phyloP scores from a whole-genome alignment of 2,888 invertebrate species.

The Diogma glabrata region DNA sequence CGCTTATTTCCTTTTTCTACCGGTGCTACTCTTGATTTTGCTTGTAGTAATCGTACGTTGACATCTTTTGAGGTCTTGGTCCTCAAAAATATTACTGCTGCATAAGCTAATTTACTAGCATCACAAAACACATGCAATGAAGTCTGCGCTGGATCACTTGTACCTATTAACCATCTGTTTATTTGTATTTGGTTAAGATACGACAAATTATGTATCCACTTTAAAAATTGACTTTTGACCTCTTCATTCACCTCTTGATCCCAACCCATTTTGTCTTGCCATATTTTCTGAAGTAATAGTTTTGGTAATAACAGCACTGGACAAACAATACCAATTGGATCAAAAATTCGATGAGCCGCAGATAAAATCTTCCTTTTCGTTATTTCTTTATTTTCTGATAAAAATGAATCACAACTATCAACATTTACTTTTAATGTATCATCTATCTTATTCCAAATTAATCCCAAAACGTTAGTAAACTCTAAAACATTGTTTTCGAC shows the following conservation, averaged over 20 bases:
- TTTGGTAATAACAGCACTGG: background rate
- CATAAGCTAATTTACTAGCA: conserved; percentile 8
- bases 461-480: background rate
- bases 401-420: background rate
- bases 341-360: background rate
- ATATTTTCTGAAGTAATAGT: background rate
- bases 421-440: background rate
- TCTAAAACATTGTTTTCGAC: background rate
- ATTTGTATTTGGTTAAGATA: background rate
- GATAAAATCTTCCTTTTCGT: background rate
- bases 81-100: conserved; percentile 18
- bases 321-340: background rate
- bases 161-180: background rate
- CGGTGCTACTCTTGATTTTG: conserved; percentile 24
- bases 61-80: conserved; percentile 14
- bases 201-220: background rate
- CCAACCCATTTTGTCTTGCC: conserved; percentile 1
- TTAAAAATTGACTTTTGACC: background rate
- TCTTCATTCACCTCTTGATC: background rate
- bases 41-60: conserved; percentile 20
- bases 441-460: background rate
- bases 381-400: background rate
- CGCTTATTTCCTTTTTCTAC: conserved; percentile 16
- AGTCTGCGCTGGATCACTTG: background rate
- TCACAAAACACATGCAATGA: conserved; percentile 6